A percentile compares a stretch with the other conserved stretches of the same genome.
phyloP scores from a whole-genome alignment of 2,113 vertebrate species.

The Pteruthius melanotis region DNA sequence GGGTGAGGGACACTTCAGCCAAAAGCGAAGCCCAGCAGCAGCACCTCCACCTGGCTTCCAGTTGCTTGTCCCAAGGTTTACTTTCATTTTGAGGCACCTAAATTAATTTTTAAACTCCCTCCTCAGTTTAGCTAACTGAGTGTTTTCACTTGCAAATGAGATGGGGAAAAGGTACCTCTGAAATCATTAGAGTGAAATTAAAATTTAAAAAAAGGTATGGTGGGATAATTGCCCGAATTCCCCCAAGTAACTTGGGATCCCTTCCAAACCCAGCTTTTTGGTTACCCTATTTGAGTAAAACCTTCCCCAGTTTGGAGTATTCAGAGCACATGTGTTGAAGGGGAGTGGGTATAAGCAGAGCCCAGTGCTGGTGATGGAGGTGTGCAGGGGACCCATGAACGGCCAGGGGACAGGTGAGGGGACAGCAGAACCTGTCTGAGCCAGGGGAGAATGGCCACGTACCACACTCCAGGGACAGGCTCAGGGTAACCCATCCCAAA shows the following conservation, averaged over 20 bases:
- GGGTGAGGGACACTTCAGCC: not conserved
- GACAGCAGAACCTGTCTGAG: not conserved
- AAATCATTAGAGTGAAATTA: slow-evolving; percentile 21
- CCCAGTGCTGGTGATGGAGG: not conserved
- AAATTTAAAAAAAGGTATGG: not conserved
- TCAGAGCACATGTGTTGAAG: not conserved
- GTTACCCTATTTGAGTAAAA: slow-evolving; percentile 20
- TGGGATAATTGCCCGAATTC: slow-evolving; percentile 41
- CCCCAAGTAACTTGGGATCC: not conserved
- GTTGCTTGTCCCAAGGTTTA: not conserved
- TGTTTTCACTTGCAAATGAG: slow-evolving; percentile 40
- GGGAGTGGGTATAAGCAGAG: not conserved
- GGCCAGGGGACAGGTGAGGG: not conserved
- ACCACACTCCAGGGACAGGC: not conserved
- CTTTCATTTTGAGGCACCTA: not conserved
- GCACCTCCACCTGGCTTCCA: not conserved
- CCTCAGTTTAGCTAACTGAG: not conserved
- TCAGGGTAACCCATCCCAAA: not conserved
- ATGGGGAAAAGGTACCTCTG: not conserved
- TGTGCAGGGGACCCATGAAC: accelerated
- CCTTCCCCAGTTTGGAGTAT: not conserved
- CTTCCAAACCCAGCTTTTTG: slow-evolving; percentile 18
- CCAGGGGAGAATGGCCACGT: not conserved
- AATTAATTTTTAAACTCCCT: not conserved
- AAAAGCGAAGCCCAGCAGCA: not conserved